Conservation (phyloP, 1,140 invertebrate genomes). For the Musca vetustissima region DNA sequence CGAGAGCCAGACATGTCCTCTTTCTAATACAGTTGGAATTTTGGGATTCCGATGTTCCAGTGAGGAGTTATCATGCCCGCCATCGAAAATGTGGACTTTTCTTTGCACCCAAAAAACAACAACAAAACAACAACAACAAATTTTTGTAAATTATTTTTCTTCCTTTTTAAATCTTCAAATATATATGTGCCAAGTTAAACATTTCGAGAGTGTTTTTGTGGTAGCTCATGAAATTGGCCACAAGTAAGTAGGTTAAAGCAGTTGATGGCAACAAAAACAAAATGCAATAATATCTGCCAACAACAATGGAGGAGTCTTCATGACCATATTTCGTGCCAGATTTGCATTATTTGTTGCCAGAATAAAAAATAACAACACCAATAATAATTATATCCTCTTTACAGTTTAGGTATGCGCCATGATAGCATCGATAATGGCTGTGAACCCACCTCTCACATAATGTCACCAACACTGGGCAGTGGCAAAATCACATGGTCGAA, state of each 20-base stretch:
- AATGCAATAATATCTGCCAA: too few relatives aligned
- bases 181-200: conserved; percentile 81
- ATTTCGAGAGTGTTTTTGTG: conserved; percentile 83
- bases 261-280: too few relatives aligned
- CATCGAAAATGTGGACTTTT: too few relatives aligned
- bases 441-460: conserved; percentile 78
- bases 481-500: conserved; percentile 84
- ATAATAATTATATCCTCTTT: conserved; percentile 33
- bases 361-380: not conserved
- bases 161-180: too few relatives aligned
- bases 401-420: conserved; percentile 81
- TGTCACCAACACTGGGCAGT: conserved; percentile 82
- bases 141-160: too few relatives aligned
- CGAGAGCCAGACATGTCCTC: too few relatives aligned
- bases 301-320: too few relatives aligned
- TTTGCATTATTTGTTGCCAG: not conserved
- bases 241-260: conserved; percentile 64
- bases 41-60: too few relatives aligned
- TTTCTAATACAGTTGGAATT: too few relatives aligned
- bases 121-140: too few relatives aligned
- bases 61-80: too few relatives aligned
- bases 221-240: conserved; percentile 87
- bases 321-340: not conserved
- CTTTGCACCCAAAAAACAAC: too few relatives aligned
- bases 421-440: conserved; percentile 75